Percentiles rank a stretch among this genome's conserved stretches.
Evolutionary conservation across 2,797 vertebrate species (phyloP).

Genomic region (Pteropus rufus): DNA sequence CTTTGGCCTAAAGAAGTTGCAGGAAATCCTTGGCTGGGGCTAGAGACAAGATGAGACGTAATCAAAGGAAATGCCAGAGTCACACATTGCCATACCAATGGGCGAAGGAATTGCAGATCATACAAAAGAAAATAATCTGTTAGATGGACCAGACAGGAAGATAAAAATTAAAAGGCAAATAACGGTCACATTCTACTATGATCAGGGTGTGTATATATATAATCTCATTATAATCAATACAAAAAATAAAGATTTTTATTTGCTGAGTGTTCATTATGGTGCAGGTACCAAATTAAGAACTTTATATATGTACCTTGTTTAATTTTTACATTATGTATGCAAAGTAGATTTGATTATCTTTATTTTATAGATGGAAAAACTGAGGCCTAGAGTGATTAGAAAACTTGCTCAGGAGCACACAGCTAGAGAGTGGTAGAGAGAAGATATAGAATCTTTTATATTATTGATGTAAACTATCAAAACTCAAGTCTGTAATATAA

Average conservation of each 20-base stretch:
- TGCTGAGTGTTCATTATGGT: neutral
- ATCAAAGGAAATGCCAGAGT: neutral
- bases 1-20: neutral
- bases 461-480: neutral
- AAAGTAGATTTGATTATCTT: neutral
- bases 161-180: neutral
- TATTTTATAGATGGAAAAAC: neutral
- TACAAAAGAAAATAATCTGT: neutral
- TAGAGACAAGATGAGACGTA: neutral
- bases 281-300: neutral
- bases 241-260: neutral
- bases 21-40: neutral
- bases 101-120: neutral
- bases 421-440: neutral
- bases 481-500: neutral
- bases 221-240: neutral
- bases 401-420: neutral
- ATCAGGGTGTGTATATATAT: too few relatives aligned
- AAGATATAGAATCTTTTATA: neutral
- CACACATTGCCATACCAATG: neutral
- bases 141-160: neutral
- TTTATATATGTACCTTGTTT: neutral
- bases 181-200: neutral
- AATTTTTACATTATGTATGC: neutral
- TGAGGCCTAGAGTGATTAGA: neutral